Percentiles rank a stretch among this genome's conserved stretches.
Conservation (phyloP, 1,140 invertebrate species). For the Dendrolimus kikuchii region DNA sequence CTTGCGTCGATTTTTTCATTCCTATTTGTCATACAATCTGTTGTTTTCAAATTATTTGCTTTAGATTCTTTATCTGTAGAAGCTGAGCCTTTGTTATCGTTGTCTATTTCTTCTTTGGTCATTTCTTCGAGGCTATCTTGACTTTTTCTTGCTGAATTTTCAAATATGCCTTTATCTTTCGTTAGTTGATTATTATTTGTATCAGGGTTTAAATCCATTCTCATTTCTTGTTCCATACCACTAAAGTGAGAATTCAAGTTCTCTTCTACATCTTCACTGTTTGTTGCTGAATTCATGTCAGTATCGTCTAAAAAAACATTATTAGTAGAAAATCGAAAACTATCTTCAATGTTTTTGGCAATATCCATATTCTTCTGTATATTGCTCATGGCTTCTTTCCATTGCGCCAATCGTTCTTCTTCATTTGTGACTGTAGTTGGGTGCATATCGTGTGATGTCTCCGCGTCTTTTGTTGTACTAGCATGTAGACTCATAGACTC, state of each 20-base stretch:
- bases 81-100: too few species aligned
- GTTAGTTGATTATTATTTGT: slow-evolving; percentile 2
- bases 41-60: too few species aligned
- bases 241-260: not conserved
- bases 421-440: slow-evolving; percentile 21
- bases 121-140: too few species aligned
- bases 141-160: too few species aligned
- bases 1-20: too few species aligned
- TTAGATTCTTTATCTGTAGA: too few species aligned
- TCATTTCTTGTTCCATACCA: not conserved
- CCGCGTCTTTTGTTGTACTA: slow-evolving; percentile 18
- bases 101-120: too few species aligned
- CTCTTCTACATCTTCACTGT: not conserved
- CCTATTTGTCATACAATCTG: too few species aligned
- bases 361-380: slow-evolving; percentile 43
- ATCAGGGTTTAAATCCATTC: not conserved
- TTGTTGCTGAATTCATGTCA: not conserved
- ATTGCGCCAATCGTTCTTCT: slow-evolving; percentile 40
- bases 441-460: slow-evolving; percentile 10
- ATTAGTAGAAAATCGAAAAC: slow-evolving; percentile 23
- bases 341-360: slow-evolving; percentile 47
- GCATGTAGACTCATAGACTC: slow-evolving; percentile 28
- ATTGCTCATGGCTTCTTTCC: slow-evolving; percentile 43
- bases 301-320: not conserved
- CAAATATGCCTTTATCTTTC: not conserved